Conservation (phyloP, 2,797 vertebrate species). For the Ara ararauna region DNA sequence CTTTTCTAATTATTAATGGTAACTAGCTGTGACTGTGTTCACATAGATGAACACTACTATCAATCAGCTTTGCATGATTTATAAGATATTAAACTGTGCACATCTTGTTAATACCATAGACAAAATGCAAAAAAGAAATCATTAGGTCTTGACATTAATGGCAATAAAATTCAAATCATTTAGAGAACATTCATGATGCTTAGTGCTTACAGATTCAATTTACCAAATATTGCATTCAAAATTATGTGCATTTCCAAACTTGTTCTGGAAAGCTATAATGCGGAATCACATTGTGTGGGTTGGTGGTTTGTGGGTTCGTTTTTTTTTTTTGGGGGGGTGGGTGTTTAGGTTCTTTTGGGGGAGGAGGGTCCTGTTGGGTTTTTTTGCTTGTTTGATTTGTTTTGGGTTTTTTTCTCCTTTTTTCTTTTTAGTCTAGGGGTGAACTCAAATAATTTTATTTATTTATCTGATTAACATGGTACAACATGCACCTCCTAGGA, state of each 20-base stretch:
- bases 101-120: neutral
- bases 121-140: neutral
- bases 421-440: neutral
- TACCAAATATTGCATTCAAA: neutral
- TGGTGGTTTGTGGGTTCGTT: accelerated
- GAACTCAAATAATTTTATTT: neutral
- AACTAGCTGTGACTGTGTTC: neutral
- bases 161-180: neutral
- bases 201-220: slow-evolving; percentile 12
- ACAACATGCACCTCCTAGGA: neutral
- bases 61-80: neutral
- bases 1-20: neutral
- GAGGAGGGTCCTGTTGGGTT: neutral
- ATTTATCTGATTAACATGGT: neutral
- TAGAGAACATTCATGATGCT: neutral
- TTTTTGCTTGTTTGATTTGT: neutral
- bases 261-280: neutral
- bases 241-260: neutral
- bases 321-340: neutral
- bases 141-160: neutral
- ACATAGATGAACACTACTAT: neutral
- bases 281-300: neutral
- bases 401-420: neutral
- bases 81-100: neutral
- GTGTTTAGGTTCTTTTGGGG: neutral